Conservation (phyloP, 2,888 invertebrate species). For the Campopleginae sp. region DNA sequence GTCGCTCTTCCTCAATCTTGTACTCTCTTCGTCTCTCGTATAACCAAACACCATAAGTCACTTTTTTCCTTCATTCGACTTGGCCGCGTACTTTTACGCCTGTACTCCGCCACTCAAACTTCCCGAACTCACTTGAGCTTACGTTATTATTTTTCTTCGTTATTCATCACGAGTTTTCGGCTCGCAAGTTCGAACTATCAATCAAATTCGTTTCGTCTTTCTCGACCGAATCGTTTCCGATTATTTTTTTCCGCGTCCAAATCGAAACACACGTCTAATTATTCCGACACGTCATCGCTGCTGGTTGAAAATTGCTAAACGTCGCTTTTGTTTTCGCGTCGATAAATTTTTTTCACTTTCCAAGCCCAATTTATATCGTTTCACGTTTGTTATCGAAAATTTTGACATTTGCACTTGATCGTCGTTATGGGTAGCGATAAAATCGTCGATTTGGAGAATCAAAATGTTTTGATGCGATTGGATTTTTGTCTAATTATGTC, state of each 20-base stretch:
- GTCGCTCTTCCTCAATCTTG: conserved; percentile 21
- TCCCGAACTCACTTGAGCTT: conserved; percentile 25
- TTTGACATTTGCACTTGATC: too few species aligned
- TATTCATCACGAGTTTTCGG: conserved; percentile 6
- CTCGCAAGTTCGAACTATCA: conserved; percentile 35
- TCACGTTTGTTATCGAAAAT: background rate
- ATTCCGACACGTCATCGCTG: background rate
- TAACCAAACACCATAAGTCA: conserved; percentile 43
- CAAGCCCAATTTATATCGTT: background rate
- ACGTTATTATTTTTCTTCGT: conserved; percentile 1
- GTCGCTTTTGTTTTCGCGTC: background rate
- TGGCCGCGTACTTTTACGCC: conserved; percentile 54
- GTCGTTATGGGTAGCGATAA: too few species aligned
- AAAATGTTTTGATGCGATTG: background rate
- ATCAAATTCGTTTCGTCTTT: conserved; percentile 50
- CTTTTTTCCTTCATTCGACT: conserved; percentile 47
- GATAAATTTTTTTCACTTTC: background rate
- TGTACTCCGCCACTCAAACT: conserved; percentile 14
- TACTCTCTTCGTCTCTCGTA: conserved; percentile 39
- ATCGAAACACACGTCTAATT: background rate
- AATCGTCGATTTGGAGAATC: background rate
- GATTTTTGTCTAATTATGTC: too few species aligned
- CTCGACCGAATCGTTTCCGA: background rate
- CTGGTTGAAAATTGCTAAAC: background rate
- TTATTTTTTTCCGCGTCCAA: background rate